A percentile compares a stretch with the other conserved stretches of the same genome.
Conservation (phyloP, 1,140 invertebrate genomes). For the Cryptotermes secundus region DNA sequence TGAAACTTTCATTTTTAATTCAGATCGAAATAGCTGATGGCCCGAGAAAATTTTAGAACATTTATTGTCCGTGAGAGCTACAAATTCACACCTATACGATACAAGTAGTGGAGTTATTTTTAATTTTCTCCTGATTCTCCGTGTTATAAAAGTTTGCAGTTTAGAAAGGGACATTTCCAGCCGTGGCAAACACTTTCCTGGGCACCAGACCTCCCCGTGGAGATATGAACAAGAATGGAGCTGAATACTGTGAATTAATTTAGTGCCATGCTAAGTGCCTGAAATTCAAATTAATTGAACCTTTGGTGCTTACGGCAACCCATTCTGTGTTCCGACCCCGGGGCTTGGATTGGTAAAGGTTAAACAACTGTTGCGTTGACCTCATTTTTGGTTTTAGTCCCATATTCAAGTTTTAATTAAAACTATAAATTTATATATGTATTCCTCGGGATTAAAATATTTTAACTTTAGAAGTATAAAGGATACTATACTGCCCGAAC, state of each 20-base stretch:
- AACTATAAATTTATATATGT: not conserved
- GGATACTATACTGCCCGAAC: no score
- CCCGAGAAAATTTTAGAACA: no score
- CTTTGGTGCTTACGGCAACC: not conserved
- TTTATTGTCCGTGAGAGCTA: no score
- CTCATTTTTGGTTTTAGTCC: not conserved
- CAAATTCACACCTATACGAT: no score
- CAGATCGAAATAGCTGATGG: no score
- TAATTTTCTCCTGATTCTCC: no score
- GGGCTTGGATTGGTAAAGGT: not conserved
- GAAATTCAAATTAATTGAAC: conserved; percentile 11
- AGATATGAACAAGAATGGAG: not conserved
- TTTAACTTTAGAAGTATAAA: not conserved
- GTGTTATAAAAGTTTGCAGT: no score
- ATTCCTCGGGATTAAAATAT: not conserved
- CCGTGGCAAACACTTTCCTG: no score
- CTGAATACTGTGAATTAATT: not conserved
- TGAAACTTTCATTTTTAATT: no score
- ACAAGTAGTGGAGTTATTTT: no score
- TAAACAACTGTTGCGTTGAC: not conserved
- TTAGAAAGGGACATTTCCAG: no score
- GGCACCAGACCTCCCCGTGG: not conserved
- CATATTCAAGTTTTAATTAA: conserved; percentile 3
- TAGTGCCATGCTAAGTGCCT: not conserved
- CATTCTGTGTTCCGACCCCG: not conserved